Percentiles rank a stretch among this genome's conserved stretches.
phyloP scores from a whole-genome alignment of 1,140 invertebrate species.

The Anastrepha obliqua region DNA sequence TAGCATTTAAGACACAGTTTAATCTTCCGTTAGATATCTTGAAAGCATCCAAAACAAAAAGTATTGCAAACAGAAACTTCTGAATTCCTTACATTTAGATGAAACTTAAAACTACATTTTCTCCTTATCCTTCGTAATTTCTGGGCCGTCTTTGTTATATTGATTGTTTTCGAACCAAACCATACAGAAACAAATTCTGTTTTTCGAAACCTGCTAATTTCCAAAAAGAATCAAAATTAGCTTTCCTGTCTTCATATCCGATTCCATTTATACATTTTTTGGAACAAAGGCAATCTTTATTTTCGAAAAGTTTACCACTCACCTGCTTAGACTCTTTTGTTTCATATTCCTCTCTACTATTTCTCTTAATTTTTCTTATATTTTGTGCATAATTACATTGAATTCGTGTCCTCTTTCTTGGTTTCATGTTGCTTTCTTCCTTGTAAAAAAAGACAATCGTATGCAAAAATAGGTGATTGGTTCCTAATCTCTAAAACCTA shows the following conservation, averaged over 20 bases:
- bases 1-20: too few relatives aligned
- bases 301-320: slow-evolving; percentile 6
- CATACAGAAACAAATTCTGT: slow-evolving; percentile 51
- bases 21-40: too few relatives aligned
- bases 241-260: slow-evolving; percentile 48
- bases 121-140: too few relatives aligned
- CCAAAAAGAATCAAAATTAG: slow-evolving; percentile 49
- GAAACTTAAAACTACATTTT: too few relatives aligned
- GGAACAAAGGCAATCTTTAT: slow-evolving; percentile 36
- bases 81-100: too few relatives aligned
- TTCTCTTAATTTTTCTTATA: neutral
- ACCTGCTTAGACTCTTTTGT: slow-evolving; percentile 32
- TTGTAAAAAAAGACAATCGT: too few relatives aligned
- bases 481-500: too few relatives aligned
- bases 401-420: slow-evolving; percentile 49
- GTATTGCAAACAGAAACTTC: too few relatives aligned
- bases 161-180: slow-evolving; percentile 14
- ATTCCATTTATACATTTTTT: slow-evolving; percentile 47
- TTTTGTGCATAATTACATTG: slow-evolving; percentile 19
- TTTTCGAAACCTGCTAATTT: neutral
- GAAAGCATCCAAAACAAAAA: too few relatives aligned
- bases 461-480: too few relatives aligned
- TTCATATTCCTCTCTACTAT: slow-evolving; percentile 51
- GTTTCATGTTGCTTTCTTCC: slow-evolving; percentile 43
- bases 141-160: neutral